A percentile compares a stretch with the other conserved stretches of the same genome.
phyloP scores from a whole-genome alignment of 2,888 invertebrate species.

The Chirona hameri region DNA sequence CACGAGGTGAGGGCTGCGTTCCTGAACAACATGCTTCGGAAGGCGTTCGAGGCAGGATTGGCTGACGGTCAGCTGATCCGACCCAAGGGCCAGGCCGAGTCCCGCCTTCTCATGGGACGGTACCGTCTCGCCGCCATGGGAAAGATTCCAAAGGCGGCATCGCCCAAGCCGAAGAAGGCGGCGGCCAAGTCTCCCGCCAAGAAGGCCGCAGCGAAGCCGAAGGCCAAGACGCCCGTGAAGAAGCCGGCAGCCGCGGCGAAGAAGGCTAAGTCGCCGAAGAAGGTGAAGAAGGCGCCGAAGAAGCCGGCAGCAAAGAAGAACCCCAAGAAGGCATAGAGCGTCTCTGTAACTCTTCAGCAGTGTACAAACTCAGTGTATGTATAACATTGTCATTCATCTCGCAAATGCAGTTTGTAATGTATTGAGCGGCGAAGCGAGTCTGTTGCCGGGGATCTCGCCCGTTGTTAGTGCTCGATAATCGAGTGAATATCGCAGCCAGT shows the following conservation, averaged over 20 bases:
- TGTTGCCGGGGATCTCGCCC: background rate
- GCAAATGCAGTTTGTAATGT: background rate
- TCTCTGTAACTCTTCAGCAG: background rate
- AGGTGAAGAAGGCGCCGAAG: slow-evolving; percentile 40
- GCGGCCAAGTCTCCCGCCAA: slow-evolving; percentile 43
- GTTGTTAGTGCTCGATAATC: no score
- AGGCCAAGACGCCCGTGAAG: slow-evolving; percentile 24
- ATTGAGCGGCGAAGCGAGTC: background rate
- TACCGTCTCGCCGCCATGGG: no score
- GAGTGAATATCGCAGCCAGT: no score
- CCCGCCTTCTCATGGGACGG: no score
- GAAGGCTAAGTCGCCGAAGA: slow-evolving; percentile 38
- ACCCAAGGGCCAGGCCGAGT: no score
- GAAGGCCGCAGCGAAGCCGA: slow-evolving; percentile 38
- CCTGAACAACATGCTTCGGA: slow-evolving; percentile 42
- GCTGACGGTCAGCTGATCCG: slow-evolving; percentile 46
- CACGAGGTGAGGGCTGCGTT: slow-evolving; percentile 28
- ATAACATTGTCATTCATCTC: background rate
- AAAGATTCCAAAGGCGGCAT: no score
- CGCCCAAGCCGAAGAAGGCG: no score
- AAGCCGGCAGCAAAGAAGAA: slow-evolving; percentile 31
- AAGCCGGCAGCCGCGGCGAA: slow-evolving; percentile 42
- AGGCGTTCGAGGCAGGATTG: slow-evolving; percentile 46
- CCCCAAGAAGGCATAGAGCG: slow-evolving; percentile 35
- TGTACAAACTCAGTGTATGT: background rate